phyloP scores from a whole-genome alignment of 2,888 invertebrate species.

The Abscondita cerata region DNA sequence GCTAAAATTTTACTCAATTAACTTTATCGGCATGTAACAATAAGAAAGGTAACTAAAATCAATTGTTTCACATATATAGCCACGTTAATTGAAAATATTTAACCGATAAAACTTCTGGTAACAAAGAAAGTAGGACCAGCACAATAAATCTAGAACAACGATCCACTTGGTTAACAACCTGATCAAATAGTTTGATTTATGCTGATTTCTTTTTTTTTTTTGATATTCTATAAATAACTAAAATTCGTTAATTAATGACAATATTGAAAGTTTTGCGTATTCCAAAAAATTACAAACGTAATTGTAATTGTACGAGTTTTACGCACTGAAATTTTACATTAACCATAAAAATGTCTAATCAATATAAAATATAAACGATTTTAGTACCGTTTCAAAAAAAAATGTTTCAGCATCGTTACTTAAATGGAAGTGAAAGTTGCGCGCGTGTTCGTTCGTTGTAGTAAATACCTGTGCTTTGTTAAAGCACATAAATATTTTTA shows the following conservation, averaged over 20 bases:
- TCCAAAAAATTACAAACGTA: not conserved
- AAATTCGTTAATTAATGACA: not conserved
- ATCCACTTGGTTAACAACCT: conserved; percentile 38
- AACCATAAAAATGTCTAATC: too few species aligned
- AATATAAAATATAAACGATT: not conserved
- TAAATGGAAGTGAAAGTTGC: not conserved
- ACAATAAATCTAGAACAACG: conserved; percentile 38
- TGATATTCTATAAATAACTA: not conserved
- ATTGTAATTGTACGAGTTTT: not conserved
- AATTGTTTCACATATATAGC: conserved; percentile 24
- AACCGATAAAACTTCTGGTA: conserved; percentile 17
- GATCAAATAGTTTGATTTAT: conserved; percentile 28
- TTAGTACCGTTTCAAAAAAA: not conserved
- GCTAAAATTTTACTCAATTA: too few species aligned
- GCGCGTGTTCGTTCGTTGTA: not conserved
- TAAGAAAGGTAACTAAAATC: conserved; percentile 10
- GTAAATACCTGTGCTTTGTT: too few species aligned
- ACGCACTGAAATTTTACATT: not conserved
- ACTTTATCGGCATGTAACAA: too few species aligned
- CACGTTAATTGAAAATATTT: conserved; percentile 4
- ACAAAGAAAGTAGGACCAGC: conserved; percentile 40
- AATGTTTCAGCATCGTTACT: not conserved
- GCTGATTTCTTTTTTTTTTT: conserved; percentile 9
- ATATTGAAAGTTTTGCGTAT: not conserved
- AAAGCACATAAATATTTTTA: too few species aligned